These are phyloP conservation scores for Ctenodactylus gundi DNA, from an alignment of 2,113 vertebrate genomes.

Conservation along the genomic window DNA sequence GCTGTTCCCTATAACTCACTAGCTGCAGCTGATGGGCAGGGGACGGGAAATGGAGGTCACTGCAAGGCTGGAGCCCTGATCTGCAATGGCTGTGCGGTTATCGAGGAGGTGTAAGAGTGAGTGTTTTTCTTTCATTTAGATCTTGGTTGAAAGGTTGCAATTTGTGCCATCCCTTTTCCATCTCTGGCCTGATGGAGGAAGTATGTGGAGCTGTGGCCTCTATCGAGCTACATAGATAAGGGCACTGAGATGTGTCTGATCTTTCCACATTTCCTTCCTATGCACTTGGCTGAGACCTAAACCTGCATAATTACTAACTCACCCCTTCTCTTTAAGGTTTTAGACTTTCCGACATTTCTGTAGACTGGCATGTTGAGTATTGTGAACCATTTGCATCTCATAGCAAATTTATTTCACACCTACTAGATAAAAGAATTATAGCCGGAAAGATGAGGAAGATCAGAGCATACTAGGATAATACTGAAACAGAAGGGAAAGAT, in stretches of 20 bases:
- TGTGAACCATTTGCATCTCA: conserved; percentile 39
- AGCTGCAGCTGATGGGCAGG: conserved; percentile 16
- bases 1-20: conserved; percentile 48
- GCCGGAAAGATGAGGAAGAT: not conserved
- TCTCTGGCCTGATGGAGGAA: not conserved
- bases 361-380: conserved; percentile 13
- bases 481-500: not conserved
- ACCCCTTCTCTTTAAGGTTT: conserved; percentile 26
- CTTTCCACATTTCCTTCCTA: not conserved
- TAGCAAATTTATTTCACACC: conserved; percentile 41
- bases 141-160: not conserved
- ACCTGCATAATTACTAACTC: not conserved
- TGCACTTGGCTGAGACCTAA: not conserved
- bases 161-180: not conserved
- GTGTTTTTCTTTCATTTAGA: not conserved
- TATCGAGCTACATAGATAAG: not conserved
- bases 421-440: conserved; percentile 42
- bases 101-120: not conserved
- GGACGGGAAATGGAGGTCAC: not conserved
- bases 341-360: not conserved
- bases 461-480: not conserved
- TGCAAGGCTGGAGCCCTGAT: not conserved
- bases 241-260: not conserved
- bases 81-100: not conserved
- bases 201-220: not conserved